Evolutionary conservation across 2,113 vertebrate genomes (phyloP).

Genomic region (Candoia aspera): DNA sequence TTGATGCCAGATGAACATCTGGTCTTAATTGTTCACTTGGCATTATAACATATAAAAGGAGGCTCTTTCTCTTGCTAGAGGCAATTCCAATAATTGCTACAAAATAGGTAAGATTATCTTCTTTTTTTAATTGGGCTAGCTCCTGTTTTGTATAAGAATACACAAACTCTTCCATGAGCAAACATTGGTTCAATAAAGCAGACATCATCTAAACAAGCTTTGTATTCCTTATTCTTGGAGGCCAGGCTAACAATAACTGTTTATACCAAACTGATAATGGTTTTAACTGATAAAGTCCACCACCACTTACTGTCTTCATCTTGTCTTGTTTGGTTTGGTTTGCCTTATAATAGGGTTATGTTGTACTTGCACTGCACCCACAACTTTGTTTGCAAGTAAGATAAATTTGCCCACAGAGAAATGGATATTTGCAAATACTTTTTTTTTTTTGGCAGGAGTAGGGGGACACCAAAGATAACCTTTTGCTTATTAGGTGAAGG

Average conservation of each 20-base stretch:
- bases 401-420: background rate
- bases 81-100: conserved; percentile 19
- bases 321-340: conserved; percentile 2
- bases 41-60: conserved; percentile 16
- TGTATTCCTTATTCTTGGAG: background rate
- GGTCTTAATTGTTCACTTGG: conserved; percentile 33
- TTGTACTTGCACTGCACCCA: background rate
- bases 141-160: conserved; percentile 20
- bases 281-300: background rate
- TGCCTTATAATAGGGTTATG: background rate
- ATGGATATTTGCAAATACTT: background rate
- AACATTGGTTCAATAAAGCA: conserved; percentile 6
- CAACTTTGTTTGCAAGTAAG: background rate
- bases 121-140: conserved; percentile 14
- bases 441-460: background rate
- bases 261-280: background rate
- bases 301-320: background rate
- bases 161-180: conserved; percentile 9
- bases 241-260: conserved; percentile 4
- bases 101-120: conserved; percentile 29
- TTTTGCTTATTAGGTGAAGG: background rate
- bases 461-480: background rate
- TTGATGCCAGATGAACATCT: conserved; percentile 15
- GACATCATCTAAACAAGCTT: conserved; percentile 4
- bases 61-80: background rate